Percentiles rank a stretch among this genome's conserved stretches.
These are phyloP conservation scores for Steinernema carpocapsae DNA, from an alignment of 2,888 invertebrate species.

Conservation along the genomic window DNA sequence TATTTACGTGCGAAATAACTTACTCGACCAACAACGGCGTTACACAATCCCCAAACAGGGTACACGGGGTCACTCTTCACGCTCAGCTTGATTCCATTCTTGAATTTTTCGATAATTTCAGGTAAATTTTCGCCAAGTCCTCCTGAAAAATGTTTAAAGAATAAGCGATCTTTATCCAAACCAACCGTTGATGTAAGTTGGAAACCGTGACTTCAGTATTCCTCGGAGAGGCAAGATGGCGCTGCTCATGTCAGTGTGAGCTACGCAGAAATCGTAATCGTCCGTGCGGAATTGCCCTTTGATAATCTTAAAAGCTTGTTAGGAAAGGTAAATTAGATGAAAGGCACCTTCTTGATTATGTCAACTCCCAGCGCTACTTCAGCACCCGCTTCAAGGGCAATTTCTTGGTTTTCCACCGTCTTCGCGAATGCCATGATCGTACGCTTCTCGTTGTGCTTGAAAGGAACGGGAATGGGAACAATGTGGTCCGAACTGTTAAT, in stretches of 20 bases:
- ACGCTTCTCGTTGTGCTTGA: constrained; percentile 66
- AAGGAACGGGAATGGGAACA: constrained; percentile 65
- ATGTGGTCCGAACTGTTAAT: constrained; percentile 63
- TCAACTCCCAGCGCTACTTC: constrained; percentile 66
- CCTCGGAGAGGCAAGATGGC: constrained; percentile 61
- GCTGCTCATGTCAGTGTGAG: constrained; percentile 62
- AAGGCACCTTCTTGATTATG: constrained; percentile 62
- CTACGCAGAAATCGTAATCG: constrained; percentile 68
- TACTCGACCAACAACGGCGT: constrained; percentile 63
- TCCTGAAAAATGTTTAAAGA: constrained; percentile 40
- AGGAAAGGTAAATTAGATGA: not conserved
- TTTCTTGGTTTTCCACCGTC: constrained; percentile 58
- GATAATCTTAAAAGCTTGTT: constrained; percentile 52
- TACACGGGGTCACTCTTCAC: constrained; percentile 60
- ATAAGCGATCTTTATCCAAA: not conserved
- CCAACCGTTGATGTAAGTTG: constrained; percentile 63
- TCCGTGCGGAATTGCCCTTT: constrained; percentile 67
- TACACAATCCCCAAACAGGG: constrained; percentile 64
- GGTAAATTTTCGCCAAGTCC: constrained; percentile 63
- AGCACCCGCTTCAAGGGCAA: constrained; percentile 64
- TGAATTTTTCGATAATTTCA: constrained; percentile 61
- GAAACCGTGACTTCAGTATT: constrained; percentile 64
- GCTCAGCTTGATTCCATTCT: constrained; percentile 61
- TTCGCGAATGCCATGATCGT: constrained; percentile 66
- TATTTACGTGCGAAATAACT: constrained; percentile 28